Evolutionary conservation across 2,888 invertebrate genomes (phyloP).

Genomic region (Andrena praecox): DNA sequence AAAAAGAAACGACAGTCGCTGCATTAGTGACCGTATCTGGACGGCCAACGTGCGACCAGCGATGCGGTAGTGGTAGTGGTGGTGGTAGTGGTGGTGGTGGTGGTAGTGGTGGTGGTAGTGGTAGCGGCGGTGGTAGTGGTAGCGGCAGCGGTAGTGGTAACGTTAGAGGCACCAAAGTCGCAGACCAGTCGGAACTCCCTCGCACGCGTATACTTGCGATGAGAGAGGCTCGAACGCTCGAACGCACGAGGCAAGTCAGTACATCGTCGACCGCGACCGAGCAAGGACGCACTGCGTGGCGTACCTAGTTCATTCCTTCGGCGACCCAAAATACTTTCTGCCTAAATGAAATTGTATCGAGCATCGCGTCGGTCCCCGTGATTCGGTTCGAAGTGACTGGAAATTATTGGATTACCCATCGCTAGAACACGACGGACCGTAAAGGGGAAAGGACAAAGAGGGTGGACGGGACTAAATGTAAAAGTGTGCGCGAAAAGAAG

Average conservation of each 20-base stretch:
- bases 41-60: slow-evolving; percentile 15
- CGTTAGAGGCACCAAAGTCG: slow-evolving; percentile 47
- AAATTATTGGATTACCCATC: neutral
- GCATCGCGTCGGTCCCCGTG: neutral
- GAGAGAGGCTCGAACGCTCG: slow-evolving; percentile 59
- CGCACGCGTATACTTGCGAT: slow-evolving; percentile 64
- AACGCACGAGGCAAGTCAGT: slow-evolving; percentile 77
- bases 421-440: neutral
- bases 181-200: slow-evolving; percentile 70
- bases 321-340: no score
- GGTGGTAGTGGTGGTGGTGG: neutral
- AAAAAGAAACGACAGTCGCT: slow-evolving; percentile 8
- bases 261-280: slow-evolving; percentile 74
- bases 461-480: no score
- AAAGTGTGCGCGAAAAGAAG: neutral
- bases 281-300: slow-evolving; percentile 23
- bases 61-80: slow-evolving; percentile 38
- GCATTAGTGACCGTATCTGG: slow-evolving; percentile 4
- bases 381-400: neutral
- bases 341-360: no score
- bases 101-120: slow-evolving; percentile 6
- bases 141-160: slow-evolving; percentile 35
- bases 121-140: neutral
- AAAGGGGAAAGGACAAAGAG: no score
- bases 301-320: neutral